Base-by-base conservation (phyloP, 2,888 invertebrate genomes). In the Scaeva pyrastri region DNA sequence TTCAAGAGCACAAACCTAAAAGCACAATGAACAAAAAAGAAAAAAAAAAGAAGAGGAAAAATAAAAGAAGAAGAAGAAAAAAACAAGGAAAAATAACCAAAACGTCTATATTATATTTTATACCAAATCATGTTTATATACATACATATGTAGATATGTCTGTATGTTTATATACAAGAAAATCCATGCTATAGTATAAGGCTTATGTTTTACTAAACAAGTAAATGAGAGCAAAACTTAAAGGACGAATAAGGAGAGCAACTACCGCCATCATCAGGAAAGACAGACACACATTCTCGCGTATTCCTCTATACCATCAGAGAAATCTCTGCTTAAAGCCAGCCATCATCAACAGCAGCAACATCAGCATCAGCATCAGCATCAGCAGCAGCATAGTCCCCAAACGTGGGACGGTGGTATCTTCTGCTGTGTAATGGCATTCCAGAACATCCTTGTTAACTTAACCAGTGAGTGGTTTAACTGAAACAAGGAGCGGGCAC, bases 361-460 rank as follows among this genome's bases (percentile, higher is more conserved):
- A 39, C 80, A 76, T 60, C 55, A 56, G 45, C 62, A 56, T 62
- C 36, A 58, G 58, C 41, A 31, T 6, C 31, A 31, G 31, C 31
- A 31, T 7, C 31, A 31, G 31, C 31, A 31, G 31, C 31, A 31
- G 31, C 31, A 31, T 31, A 41, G 36, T 77, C 73, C 76, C 71
- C 75, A 81, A 77, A 73, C 70, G 82, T 81, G 86, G 77, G 76
- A 86, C 81, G 78, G 26, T 81, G 76, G 76, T 76, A 72, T 79
- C 81, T 76, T 73, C 14, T 77, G 73, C 70, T 58, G 79, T 80
- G 58, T 78, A 77, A 86, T 82, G 82, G 74, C 74, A 86, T 86
- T 86, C 77, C 82, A 86, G 82, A 82, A 86, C 82, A 86, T 82
- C 86, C 77, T 86, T 77, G 82, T 82, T 86, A 86, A 82, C 86